Conservation (phyloP, 2,888 invertebrate species). For the Tetranychus piercei region DNA sequence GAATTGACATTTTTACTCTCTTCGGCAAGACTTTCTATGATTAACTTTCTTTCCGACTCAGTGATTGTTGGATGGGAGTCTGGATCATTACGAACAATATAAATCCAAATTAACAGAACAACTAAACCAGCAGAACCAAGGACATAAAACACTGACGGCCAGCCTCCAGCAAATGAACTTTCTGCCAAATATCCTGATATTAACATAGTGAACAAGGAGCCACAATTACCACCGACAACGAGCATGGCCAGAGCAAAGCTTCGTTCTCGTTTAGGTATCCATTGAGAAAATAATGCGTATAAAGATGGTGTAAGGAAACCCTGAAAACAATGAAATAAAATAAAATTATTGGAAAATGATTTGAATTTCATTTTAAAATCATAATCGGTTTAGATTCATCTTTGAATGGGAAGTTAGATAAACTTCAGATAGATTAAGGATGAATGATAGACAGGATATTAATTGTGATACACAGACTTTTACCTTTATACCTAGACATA, state of each 20-base stretch:
- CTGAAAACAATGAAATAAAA: background rate
- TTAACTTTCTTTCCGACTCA: constrained; percentile 31
- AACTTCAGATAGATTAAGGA: too few species aligned
- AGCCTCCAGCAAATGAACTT: constrained; percentile 30
- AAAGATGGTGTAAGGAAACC: constrained; percentile 37
- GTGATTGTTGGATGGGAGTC: constrained; percentile 31
- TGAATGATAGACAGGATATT: too few species aligned
- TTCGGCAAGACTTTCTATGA: constrained; percentile 28
- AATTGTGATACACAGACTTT: too few species aligned
- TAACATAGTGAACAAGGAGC: constrained; percentile 33
- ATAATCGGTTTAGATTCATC: too few species aligned
- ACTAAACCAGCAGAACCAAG: constrained; percentile 30
- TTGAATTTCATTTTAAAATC: too few species aligned
- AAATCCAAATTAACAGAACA: constrained; percentile 31
- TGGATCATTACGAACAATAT: constrained; percentile 30
- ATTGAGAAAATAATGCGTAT: constrained; percentile 62
- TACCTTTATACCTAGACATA: too few species aligned
- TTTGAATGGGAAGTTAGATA: too few species aligned
- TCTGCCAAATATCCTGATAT: constrained; percentile 32
- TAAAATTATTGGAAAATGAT: background rate
- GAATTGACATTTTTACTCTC: background rate
- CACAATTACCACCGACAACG: constrained; percentile 36
- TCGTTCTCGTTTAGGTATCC: constrained; percentile 62
- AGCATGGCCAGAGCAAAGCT: constrained; percentile 60
- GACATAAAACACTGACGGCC: constrained; percentile 35